phyloP scores from a whole-genome alignment of 2,113 vertebrate genomes.

The Siniperca chuatsi region DNA sequence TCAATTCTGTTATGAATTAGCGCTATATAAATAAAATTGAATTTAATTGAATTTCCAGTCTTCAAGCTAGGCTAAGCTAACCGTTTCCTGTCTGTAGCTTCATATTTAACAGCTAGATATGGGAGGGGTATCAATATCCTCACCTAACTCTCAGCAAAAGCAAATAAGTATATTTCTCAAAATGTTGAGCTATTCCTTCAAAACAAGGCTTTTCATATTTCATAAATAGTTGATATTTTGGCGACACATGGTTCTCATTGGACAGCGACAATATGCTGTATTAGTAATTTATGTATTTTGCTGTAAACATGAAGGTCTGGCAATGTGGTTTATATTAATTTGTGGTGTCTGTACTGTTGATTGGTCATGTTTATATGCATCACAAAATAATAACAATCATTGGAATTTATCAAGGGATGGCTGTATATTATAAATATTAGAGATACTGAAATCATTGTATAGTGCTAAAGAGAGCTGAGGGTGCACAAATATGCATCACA shows the following conservation, averaged over 20 bases:
- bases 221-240: neutral
- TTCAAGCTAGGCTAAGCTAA: too few relatives aligned
- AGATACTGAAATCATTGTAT: neutral
- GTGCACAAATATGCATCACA: too few relatives aligned
- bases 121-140: neutral
- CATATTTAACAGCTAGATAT: too few relatives aligned
- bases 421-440: neutral
- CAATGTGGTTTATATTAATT: neutral
- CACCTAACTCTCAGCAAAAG: neutral
- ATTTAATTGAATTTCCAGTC: too few relatives aligned
- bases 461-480: neutral
- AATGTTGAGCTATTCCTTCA: neutral
- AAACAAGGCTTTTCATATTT: neutral
- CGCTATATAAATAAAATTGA: too few relatives aligned
- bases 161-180: neutral
- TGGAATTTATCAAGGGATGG: neutral
- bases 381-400: neutral
- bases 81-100: neutral
- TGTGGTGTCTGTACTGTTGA: neutral
- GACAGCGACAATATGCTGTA: neutral
- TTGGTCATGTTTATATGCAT: neutral
- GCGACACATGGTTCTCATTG: neutral
- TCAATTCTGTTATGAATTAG: too few relatives aligned
- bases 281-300: neutral
- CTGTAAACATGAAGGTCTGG: neutral